Conservation (phyloP, 1,140 invertebrate genomes). For the Apis dorsata region DNA sequence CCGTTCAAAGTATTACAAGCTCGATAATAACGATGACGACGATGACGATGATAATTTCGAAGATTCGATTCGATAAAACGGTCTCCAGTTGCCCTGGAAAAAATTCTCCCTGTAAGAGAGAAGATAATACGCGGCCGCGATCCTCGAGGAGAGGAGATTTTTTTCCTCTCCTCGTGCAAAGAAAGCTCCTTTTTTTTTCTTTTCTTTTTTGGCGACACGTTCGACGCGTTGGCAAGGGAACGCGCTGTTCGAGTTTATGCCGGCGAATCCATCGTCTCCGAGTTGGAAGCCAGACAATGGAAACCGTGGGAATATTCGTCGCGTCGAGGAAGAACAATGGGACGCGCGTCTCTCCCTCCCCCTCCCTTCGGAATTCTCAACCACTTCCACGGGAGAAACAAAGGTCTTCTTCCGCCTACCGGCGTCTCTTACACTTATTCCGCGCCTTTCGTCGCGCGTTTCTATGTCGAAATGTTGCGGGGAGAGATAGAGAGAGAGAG, state of each 20-base stretch:
- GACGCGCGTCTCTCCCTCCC: neutral
- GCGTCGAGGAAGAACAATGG: slow-evolving; percentile 49
- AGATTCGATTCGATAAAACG: too few relatives aligned
- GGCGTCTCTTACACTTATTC: neutral
- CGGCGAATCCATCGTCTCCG: slow-evolving; percentile 19
- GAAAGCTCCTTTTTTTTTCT: too few relatives aligned
- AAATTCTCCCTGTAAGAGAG: too few relatives aligned
- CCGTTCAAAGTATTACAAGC: too few relatives aligned
- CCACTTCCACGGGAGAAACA: neutral
- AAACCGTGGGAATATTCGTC: slow-evolving; percentile 17
- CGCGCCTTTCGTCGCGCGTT: neutral
- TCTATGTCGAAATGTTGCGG: neutral
- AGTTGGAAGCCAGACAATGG: slow-evolving; percentile 44
- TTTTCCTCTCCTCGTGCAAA: neutral
- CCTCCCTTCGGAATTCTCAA: neutral
- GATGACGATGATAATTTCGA: too few relatives aligned
- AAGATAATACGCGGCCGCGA: too few relatives aligned
- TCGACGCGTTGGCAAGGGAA: slow-evolving; percentile 45
- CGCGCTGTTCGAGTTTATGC: slow-evolving; percentile 29
- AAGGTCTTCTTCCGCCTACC: neutral
- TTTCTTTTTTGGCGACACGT: neutral
- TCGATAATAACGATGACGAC: too few relatives aligned
- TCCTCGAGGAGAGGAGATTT: too few relatives aligned
- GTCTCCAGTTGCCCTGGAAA: too few relatives aligned
- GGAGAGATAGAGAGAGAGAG: too few relatives aligned